These are phyloP conservation scores for Pollenia griseotomentosa DNA, from an alignment of 2,888 invertebrate species.

Conservation along the genomic window DNA sequence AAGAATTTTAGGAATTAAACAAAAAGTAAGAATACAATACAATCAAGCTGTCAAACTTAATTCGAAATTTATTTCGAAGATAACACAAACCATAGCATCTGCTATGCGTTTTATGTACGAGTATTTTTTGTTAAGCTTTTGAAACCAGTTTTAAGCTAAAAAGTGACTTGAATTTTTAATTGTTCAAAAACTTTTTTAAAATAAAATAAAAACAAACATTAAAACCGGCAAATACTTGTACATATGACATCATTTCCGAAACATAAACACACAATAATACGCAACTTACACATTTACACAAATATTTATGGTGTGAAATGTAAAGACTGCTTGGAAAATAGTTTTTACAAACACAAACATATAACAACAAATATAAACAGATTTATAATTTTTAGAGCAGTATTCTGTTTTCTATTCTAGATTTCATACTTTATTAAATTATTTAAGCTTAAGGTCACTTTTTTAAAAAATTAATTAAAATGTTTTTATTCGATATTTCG, in stretches of 20 bases:
- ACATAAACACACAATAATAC: slow-evolving; percentile 1
- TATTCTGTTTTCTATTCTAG: no score
- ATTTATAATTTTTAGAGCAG: no score
- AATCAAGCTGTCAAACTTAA: neutral
- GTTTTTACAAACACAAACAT: slow-evolving; percentile 8
- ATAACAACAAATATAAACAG: no score
- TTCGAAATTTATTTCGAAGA: neutral
- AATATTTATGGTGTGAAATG: neutral
- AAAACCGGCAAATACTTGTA: slow-evolving; percentile 41
- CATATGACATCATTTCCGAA: slow-evolving; percentile 69
- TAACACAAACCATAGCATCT: slow-evolving; percentile 1
- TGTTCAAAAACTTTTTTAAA: slow-evolving; percentile 1
- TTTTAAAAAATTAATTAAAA: no score
- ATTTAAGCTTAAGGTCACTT: no score
- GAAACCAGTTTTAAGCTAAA: slow-evolving; percentile 37
- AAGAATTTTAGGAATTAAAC: neutral
- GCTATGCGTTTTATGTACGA: neutral
- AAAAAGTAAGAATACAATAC: neutral
- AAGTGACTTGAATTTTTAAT: neutral
- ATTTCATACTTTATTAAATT: no score
- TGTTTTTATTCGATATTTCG: no score
- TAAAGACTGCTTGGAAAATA: slow-evolving; percentile 5
- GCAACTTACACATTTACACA: slow-evolving; percentile 3
- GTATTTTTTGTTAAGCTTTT: slow-evolving; percentile 11
- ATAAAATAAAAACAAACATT: slow-evolving; percentile 28